Percentiles rank a stretch among this genome's conserved stretches.
Conservation (phyloP, 2,113 vertebrate species). For the Sphyrna mokarran region DNA sequence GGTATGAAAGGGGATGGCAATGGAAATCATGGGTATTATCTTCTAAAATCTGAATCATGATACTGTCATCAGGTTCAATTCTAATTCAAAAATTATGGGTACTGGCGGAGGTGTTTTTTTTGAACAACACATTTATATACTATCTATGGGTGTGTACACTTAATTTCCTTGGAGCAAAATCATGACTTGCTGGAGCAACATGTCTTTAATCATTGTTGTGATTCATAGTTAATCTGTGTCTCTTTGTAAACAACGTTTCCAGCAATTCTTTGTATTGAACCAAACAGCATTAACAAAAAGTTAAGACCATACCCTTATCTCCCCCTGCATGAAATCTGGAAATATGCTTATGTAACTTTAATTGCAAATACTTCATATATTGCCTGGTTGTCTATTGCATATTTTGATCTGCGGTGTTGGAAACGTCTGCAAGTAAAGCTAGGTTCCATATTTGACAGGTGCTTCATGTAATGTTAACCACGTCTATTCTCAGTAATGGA, state of each 20-base stretch:
- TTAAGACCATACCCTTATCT: neutral
- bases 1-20: too few relatives aligned
- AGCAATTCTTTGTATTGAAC: neutral
- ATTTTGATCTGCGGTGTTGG: neutral
- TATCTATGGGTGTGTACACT: neutral
- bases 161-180: neutral
- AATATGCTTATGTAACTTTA: neutral
- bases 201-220: neutral
- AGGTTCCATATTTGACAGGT: neutral
- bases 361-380: neutral
- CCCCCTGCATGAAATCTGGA: neutral
- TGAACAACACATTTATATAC: neutral
- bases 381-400: too few relatives aligned
- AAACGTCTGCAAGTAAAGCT: neutral
- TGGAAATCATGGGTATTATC: too few relatives aligned
- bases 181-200: neutral
- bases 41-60: neutral
- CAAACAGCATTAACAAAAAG: neutral
- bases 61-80: neutral
- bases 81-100: neutral
- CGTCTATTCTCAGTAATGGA: neutral
- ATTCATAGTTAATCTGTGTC: neutral
- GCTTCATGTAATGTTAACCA: neutral
- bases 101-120: neutral
- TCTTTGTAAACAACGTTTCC: neutral